Percentiles rank a stretch among this genome's conserved stretches.
Evolutionary conservation across 2,888 invertebrate genomes (phyloP).

Genomic region (Synergus laeviventris): DNA sequence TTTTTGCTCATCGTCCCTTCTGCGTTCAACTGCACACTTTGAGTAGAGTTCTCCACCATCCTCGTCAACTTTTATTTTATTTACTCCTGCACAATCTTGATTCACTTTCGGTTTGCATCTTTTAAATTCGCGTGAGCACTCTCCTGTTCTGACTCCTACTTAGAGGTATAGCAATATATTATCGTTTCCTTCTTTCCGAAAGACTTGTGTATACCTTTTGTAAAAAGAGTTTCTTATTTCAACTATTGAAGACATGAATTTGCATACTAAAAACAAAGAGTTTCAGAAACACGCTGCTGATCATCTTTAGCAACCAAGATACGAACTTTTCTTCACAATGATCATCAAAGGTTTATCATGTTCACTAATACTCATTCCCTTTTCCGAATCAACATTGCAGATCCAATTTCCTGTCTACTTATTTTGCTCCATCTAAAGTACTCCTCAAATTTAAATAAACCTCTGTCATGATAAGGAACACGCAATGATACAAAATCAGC

Average conservation of each 20-base stretch:
- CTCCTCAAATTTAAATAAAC: not conserved
- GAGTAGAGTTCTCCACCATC: conserved; percentile 2
- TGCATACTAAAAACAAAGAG: not conserved
- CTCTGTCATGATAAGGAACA: not conserved
- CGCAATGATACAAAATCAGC: conserved; percentile 7
- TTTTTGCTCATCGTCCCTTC: not conserved
- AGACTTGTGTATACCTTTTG: not conserved
- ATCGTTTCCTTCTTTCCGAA: conserved; percentile 1
- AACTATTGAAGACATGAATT: not conserved
- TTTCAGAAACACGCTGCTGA: no score
- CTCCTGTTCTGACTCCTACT: conserved; percentile 3
- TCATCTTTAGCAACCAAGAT: no score
- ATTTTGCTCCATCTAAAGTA: not conserved
- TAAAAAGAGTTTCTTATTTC: not conserved
- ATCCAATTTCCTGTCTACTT: not conserved
- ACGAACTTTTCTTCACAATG: no score
- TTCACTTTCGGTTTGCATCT: conserved; percentile 7
- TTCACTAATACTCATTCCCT: not conserved
- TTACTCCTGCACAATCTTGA: conserved; percentile 1
- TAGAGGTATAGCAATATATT: not conserved
- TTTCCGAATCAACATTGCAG: not conserved
- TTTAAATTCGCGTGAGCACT: conserved; percentile 7
- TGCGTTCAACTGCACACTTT: not conserved
- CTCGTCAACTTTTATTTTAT: conserved; percentile 5
- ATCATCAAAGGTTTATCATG: no score